Percentiles rank a stretch among this genome's conserved stretches.
Evolutionary conservation across 2,888 invertebrate species (phyloP).

Genomic region (Cataglyphis livida): DNA sequence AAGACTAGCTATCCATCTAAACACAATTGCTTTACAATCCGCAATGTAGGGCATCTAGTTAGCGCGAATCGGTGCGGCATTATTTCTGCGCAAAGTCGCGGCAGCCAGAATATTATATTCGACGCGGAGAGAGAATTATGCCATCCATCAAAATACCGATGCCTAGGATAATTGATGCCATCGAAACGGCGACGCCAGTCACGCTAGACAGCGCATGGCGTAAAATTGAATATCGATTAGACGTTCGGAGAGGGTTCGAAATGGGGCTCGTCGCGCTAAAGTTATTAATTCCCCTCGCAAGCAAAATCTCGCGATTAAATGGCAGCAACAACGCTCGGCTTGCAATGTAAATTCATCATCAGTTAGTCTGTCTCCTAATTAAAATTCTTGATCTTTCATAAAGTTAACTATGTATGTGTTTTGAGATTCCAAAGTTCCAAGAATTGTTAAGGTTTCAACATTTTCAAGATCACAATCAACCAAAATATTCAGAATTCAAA

Average conservation of each 20-base stretch:
- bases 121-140: conserved; percentile 69
- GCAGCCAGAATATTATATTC: conserved; percentile 73
- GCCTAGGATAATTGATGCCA: conserved; percentile 77
- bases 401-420: conserved; percentile 3
- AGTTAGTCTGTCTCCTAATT: conserved; percentile 46
- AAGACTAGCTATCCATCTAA: conserved; percentile 42
- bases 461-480: not conserved
- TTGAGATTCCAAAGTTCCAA: not conserved
- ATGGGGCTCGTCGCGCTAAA: conserved; percentile 65
- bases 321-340: conserved; percentile 60
- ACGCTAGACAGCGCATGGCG: conserved; percentile 78
- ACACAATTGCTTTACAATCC: conserved; percentile 42
- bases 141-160: conserved; percentile 77
- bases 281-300: conserved; percentile 72
- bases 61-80: conserved; percentile 61
- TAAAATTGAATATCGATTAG: conserved; percentile 78
- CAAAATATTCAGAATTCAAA: not conserved
- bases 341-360: conserved; percentile 47
- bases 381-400: conserved; percentile 29
- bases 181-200: conserved; percentile 75
- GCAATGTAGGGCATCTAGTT: conserved; percentile 47
- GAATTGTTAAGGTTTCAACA: not conserved
- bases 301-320: conserved; percentile 73
- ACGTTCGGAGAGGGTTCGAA: conserved; percentile 68
- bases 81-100: conserved; percentile 67